These are phyloP conservation scores for Heterodera filipjevi DNA, from an alignment of 2,888 invertebrate species.

Conservation along the genomic window DNA sequence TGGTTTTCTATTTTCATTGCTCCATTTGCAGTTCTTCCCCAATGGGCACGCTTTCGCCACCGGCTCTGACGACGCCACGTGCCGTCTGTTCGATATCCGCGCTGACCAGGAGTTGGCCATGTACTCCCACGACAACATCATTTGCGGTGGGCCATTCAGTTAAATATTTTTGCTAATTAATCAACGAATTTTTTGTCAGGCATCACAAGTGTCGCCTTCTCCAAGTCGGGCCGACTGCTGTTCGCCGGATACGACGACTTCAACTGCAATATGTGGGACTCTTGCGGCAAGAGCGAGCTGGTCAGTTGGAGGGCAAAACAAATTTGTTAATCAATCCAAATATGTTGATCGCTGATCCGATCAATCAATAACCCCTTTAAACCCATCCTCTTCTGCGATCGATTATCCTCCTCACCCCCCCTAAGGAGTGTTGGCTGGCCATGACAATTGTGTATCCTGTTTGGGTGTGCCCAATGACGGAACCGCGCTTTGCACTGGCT, in stretches of 20 bases:
- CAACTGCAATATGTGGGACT: conserved; percentile 15
- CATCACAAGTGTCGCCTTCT: conserved; percentile 14
- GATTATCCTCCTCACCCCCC: not conserved
- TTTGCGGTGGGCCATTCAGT: not conserved
- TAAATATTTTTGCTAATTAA: not conserved
- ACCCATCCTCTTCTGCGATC: no score
- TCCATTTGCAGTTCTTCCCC: conserved; percentile 95
- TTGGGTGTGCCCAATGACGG: conserved; percentile 98
- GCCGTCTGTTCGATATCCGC: conserved; percentile 96
- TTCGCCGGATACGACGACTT: conserved; percentile 18
- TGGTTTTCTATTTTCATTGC: no score
- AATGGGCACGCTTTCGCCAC: conserved; percentile 97
- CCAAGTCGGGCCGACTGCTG: conserved; percentile 22
- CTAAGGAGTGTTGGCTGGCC: conserved; percentile 90
- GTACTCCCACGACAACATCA: conserved; percentile 8
- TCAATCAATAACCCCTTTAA: no score
- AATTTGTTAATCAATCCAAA: no score
- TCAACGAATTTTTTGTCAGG: not conserved
- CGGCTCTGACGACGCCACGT: conserved; percentile 97
- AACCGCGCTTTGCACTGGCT: conserved; percentile 98
- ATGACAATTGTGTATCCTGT: conserved; percentile 98
- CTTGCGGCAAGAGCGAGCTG: not conserved
- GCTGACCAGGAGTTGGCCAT: conserved; percentile 76
- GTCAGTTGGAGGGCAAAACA: no score
- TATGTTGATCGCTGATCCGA: no score